phyloP scores from a whole-genome alignment of 2,113 vertebrate genomes.

The Dasyurus viverrinus region DNA sequence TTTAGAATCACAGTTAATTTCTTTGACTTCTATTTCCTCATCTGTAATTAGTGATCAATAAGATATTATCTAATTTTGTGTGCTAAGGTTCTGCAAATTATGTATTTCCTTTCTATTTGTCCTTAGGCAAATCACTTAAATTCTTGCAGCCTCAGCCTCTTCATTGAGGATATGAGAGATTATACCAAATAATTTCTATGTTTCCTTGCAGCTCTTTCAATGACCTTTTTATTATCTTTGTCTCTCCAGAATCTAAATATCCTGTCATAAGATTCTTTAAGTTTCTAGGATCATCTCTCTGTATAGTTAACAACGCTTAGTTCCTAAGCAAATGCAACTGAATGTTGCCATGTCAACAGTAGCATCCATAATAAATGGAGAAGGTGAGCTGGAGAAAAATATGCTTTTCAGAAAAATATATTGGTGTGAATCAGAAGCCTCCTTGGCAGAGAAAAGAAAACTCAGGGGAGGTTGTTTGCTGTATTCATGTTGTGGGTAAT shows the following conservation, averaged over 20 bases:
- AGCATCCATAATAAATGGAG: conserved; percentile 3
- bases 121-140: background rate
- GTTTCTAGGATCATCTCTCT: background rate
- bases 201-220: background rate
- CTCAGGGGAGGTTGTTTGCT: background rate
- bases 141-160: background rate
- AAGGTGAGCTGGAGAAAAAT: background rate
- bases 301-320: background rate
- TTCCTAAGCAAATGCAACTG: conserved; percentile 20
- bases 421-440: background rate
- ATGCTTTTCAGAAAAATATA: conserved; percentile 7
- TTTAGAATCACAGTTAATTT: background rate
- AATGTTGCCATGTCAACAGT: conserved; percentile 2
- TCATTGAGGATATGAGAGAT: background rate
- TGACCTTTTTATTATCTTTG: background rate
- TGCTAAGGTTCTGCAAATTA: background rate
- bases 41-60: background rate
- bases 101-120: background rate
- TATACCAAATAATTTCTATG: background rate
- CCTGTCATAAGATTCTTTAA: background rate
- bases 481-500: background rate
- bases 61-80: background rate
- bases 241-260: background rate
- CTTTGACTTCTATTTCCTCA: background rate
- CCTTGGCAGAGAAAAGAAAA: conserved; percentile 29